Base-by-base conservation (phyloP, 1,140 invertebrate species). In the Halyomorpha halys region DNA sequence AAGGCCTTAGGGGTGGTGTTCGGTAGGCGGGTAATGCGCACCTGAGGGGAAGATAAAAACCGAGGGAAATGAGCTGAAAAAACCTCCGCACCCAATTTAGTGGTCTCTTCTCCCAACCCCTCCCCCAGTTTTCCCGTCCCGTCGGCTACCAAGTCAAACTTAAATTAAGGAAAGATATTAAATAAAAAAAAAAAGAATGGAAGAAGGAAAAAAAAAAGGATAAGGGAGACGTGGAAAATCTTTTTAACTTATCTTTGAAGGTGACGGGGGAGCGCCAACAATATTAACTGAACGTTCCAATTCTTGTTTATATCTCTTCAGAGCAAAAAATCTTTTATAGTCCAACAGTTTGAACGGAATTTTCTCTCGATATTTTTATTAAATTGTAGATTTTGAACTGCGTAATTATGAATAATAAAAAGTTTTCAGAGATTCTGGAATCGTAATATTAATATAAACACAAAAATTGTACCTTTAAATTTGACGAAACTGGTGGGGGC, bases 41-140 rank as follows among this genome's bases (percentile, higher is more conserved):
- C 49, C 49, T 25, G 18, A 53, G 25, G 54, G n/a, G 54, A 18
- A 66, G 65, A 63, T 63, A 62, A 59, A 62, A 66, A 66, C 51
- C 23, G 62, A 49, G 45, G 62, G 61, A 66, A 66, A 66, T 66
- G 65, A 63, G 60, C 62, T 66, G 65, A 66, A 63, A 63, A 63
- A 66, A 59, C 60, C 61, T 59, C 53, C 62, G 53, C 61, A 66
- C 62, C 65, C 61, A 66, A 66, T 63, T 64, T 64, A 60, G 61
- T 23, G n/a, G 19, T 59, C 54, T 27, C 54, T 27, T n/a, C 73
- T n/a, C 44, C 23, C 27, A 30, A 39, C 44, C 9, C 23, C 44
- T 8, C 23, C 14, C 59, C 44, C 39, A 34, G 59, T 59, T 73
- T 72, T 73, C 73, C 74, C 74, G 47, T 53, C 66, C 67, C 66